Evolutionary conservation across 1,140 invertebrate genomes (phyloP), one percentile per base, ranked within the genome.

Genomic region (Tribolium castaneum): DNA sequence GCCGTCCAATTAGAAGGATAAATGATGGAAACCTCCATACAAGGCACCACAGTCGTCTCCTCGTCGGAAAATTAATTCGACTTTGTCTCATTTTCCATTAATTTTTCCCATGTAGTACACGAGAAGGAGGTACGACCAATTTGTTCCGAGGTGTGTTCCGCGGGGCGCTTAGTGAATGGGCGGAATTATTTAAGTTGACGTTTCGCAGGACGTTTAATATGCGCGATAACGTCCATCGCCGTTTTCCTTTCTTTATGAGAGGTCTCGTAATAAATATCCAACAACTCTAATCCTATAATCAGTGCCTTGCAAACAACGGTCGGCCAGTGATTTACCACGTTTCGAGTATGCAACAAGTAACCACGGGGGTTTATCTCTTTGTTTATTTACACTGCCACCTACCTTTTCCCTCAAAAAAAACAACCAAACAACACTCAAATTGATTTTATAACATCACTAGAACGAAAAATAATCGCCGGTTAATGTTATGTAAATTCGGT

Each of bases 241-340:
- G 39, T 45, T 22, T 72, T 13, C 50, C 52, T 79, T 72, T 70
- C 70, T 79, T 79, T 52, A 79, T 76, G 75, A 79, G 49, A 45
- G 72, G 25, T 30, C 75, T 71, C 30, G 74, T 77, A 76, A 81
- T 81, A 79, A 81, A 81, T 81, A 81, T 59, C 30, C 19, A 75
- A 81, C 80, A 77, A 76, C 52, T 78, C 22, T 78, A 80, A 78
- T 78, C 73, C 59, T 80, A 80, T 80, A 80, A 80, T 80, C 79
- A 80, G 76, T 75, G 66, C 49, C 72, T 70, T 54, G 72, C 77
- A 51, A 62, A 78, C 54, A 62, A 78, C 51, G 14, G 71, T 6
- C 49, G 12, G 51, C 22, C 14, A 30, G 76, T 80, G 79, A 80
- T 80, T 80, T 80, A 80, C 73, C 79, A 80, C 75, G 52, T 73